Evolutionary conservation across 2,113 vertebrate species (phyloP).

Genomic region (Pholis gunnellus): DNA sequence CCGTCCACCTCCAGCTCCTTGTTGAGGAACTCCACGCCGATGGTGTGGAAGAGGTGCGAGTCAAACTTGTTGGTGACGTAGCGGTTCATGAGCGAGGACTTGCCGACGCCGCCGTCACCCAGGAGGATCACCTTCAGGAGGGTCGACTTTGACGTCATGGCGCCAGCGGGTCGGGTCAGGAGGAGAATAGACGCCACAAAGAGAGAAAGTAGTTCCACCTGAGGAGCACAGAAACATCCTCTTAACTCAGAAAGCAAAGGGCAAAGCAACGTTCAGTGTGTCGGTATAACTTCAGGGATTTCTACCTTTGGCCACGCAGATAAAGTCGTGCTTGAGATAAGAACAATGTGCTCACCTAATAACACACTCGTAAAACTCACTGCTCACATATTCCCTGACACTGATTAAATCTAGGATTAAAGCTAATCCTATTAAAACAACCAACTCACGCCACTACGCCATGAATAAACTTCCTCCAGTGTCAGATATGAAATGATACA

Average conservation of each 20-base stretch:
- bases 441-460: background rate
- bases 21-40: slow-evolving; percentile 97
- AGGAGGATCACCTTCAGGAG: slow-evolving; percentile 96
- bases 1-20: slow-evolving; percentile 97
- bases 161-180: slow-evolving; percentile 3
- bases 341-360: background rate
- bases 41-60: slow-evolving; percentile 95
- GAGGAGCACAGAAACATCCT: background rate
- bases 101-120: slow-evolving; percentile 96
- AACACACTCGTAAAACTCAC: no score
- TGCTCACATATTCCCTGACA: slow-evolving; percentile 1
- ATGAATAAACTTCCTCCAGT: slow-evolving; percentile 21
- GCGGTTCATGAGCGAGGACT: slow-evolving; percentile 98
- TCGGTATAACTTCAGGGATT: background rate
- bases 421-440: slow-evolving; percentile 52
- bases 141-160: slow-evolving; percentile 90
- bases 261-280: background rate
- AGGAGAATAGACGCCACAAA: background rate
- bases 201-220: background rate
- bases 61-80: slow-evolving; percentile 97
- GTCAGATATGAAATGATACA: background rate
- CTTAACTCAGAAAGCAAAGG: no score
- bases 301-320: slow-evolving; percentile 18
- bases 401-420: slow-evolving; percentile 16
- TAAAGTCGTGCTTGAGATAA: slow-evolving; percentile 1